Base-by-base conservation (phyloP, 2,888 invertebrate species). In the Hermodice carunculata region DNA sequence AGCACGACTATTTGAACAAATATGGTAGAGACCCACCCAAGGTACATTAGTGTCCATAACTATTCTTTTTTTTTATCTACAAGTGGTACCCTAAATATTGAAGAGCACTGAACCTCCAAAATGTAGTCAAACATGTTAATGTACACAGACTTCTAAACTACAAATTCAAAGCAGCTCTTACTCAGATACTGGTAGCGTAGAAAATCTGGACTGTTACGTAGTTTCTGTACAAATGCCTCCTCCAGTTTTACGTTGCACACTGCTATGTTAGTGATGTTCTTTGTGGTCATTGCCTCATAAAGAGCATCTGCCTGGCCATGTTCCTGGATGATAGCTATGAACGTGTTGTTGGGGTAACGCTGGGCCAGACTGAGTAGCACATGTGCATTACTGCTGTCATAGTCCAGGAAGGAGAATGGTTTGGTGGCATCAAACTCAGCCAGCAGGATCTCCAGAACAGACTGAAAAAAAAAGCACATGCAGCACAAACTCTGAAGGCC, bases 141-240 rank as follows among this genome's bases (percentile, higher is more conserved):
- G n/a, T n/a, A n/a, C n/a, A n/a, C n/a, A n/a, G n/a, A n/a, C n/a
- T n/a, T n/a, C n/a, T n/a, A n/a, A n/a, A n/a, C n/a, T n/a, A n/a
- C 24, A 14, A 19, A 51, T 24, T 29, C n/a, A 34, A 56, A 2
- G n/a, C 22, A 22, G 42, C 6, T 62, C 66, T 60, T 57, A 66
- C 71, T 65, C 17, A 71, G 26, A 52, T 42, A 69, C 37, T 67
- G 69, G 28, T 69, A 67, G 32, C 61, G 43, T 4, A 67, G 57
- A 49, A 67, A 67, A 32, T 67, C 67, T 22, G 67, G 67, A 51
- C 67, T 67, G 29, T 57, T 28, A 8, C 64, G 34, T 24, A 67
- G 37, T 52, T 64, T 67, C 11, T 26, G 8, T 22, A 57, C 57
- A 28, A 64, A 64, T 17, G 26, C 19, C 31, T 60, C 28, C 29